These are phyloP conservation scores for Pasiphila rectangulata DNA, from an alignment of 2,888 invertebrate species.

Conservation along the genomic window DNA sequence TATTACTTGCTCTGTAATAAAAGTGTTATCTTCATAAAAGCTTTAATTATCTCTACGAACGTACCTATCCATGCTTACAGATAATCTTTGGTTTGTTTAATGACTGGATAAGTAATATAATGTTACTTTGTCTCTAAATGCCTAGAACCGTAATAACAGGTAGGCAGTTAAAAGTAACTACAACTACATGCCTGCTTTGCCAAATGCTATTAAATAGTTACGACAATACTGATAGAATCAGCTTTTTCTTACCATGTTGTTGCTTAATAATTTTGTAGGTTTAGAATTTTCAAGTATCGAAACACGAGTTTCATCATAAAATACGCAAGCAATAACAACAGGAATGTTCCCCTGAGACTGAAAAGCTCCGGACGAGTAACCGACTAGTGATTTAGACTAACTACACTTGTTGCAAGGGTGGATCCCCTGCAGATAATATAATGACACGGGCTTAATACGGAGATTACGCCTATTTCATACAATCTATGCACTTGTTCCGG, in stretches of 20 bases:
- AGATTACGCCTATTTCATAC: slow-evolving; percentile 55
- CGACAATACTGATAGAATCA: neutral
- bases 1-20: neutral
- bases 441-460: slow-evolving; percentile 63
- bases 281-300: slow-evolving; percentile 49
- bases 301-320: slow-evolving; percentile 35
- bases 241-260: neutral
- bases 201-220: slow-evolving; percentile 1
- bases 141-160: slow-evolving; percentile 7
- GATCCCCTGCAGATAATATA: slow-evolving; percentile 53
- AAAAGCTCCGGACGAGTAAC: slow-evolving; percentile 57
- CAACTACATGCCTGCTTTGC: slow-evolving; percentile 1
- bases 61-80: too few species aligned
- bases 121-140: slow-evolving; percentile 21
- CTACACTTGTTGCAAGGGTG: slow-evolving; percentile 67
- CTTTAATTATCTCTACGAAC: neutral
- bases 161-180: neutral
- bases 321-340: slow-evolving; percentile 49
- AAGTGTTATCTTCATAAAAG: too few species aligned
- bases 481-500: slow-evolving; percentile 49
- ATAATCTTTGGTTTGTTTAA: neutral
- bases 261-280: neutral
- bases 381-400: slow-evolving; percentile 71
- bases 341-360: slow-evolving; percentile 62
- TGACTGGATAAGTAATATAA: slow-evolving; percentile 2